Conservation (phyloP, 2,797 vertebrate genomes). For the Anguilla obscura region DNA sequence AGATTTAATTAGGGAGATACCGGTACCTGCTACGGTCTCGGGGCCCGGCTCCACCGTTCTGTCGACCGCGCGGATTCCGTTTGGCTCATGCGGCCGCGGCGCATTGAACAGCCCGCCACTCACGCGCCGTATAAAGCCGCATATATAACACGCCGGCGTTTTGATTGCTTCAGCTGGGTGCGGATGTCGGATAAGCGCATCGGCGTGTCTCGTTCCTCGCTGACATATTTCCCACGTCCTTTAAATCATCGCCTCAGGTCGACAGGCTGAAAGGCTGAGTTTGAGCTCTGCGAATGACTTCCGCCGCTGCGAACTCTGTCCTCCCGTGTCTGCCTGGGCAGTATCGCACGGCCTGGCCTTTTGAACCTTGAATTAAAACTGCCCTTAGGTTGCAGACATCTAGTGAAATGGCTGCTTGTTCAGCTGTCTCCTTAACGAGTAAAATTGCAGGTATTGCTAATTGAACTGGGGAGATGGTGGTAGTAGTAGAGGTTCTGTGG, state of each 20-base stretch:
- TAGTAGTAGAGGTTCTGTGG: not conserved
- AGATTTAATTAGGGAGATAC: conserved; percentile 65
- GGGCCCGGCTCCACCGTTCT: conserved; percentile 7
- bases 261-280: not conserved
- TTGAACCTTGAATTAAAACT: not conserved
- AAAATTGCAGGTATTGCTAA: not conserved
- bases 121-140: not conserved
- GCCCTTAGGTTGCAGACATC: not conserved
- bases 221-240: not conserved
- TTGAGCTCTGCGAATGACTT: not conserved
- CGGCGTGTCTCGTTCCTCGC: no score
- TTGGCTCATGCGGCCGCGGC: not conserved
- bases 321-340: not conserved
- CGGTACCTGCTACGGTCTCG: conserved; percentile 34
- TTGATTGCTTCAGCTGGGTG: not conserved
- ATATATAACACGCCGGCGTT: not conserved
- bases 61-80: not conserved
- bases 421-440: not conserved
- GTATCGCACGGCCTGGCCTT: not conserved
- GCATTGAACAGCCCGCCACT: not conserved
- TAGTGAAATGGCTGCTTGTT: not conserved
- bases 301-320: not conserved
- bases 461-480: not conserved
- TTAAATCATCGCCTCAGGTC: conserved; percentile 18
- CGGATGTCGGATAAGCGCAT: not conserved